Evolutionary conservation across 2,113 vertebrate genomes (phyloP).

Genomic region (Oceanites oceanicus): DNA sequence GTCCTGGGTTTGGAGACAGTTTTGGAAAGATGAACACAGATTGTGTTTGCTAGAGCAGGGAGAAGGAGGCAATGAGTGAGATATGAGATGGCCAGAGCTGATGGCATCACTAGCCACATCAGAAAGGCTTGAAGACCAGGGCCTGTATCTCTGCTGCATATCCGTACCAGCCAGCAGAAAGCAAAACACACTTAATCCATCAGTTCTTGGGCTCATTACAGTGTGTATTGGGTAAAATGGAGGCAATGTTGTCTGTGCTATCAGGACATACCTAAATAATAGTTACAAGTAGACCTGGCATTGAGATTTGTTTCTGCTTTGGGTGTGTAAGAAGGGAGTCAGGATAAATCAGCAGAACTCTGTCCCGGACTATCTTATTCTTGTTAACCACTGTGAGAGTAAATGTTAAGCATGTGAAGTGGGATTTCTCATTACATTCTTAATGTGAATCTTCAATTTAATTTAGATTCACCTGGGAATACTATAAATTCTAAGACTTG

Average conservation of each 20-base stretch:
- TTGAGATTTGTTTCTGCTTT: neutral
- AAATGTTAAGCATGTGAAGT: neutral
- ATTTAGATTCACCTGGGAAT: neutral
- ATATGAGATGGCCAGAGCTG: neutral
- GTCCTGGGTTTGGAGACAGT: neutral
- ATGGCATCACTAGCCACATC: accelerated
- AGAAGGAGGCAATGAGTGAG: neutral
- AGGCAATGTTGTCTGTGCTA: neutral
- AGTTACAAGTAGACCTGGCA: neutral
- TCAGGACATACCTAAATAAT: neutral
- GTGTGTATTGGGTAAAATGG: neutral
- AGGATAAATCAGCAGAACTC: neutral
- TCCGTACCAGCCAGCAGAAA: neutral
- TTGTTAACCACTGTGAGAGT: neutral
- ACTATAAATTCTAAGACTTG: neutral
- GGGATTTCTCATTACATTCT: conserved; percentile 15
- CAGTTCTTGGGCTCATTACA: neutral
- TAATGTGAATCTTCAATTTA: conserved; percentile 1
- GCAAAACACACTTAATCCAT: neutral
- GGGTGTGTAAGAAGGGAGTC: neutral
- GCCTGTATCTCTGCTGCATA: neutral
- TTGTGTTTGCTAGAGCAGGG: neutral
- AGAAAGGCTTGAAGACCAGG: neutral
- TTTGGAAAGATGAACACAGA: neutral
- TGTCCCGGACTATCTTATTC: neutral